Conservation (phyloP, 2,113 vertebrate species). For the Ciconia boyciana region DNA sequence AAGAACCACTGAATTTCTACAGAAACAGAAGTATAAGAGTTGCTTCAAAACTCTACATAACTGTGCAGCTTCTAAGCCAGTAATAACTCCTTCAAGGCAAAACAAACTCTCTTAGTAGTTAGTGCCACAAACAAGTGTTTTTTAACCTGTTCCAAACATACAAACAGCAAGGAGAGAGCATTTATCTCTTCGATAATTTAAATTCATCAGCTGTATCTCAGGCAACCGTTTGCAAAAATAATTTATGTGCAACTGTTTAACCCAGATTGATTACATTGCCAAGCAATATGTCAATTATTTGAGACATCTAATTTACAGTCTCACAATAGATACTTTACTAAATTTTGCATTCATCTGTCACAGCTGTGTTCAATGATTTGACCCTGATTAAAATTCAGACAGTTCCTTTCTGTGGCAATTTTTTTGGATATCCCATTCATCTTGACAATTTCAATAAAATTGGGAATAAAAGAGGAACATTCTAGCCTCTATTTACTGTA, state of each 20-base stretch:
- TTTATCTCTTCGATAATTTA: neutral
- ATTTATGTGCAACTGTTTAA: slow-evolving; percentile 23
- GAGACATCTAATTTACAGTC: slow-evolving; percentile 24
- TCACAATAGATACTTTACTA: slow-evolving; percentile 4
- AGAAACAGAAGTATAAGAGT: neutral
- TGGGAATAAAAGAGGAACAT: neutral
- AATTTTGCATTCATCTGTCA: slow-evolving; percentile 36
- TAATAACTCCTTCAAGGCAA: neutral
- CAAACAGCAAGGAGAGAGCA: neutral
- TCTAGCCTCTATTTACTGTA: neutral
- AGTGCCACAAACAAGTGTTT: neutral
- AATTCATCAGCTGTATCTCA: neutral
- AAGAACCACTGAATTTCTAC: neutral
- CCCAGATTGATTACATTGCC: neutral
- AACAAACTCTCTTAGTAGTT: neutral
- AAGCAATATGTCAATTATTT: neutral
- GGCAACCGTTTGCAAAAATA: neutral
- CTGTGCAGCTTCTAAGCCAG: neutral
- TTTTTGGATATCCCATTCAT: neutral
- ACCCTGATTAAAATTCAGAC: slow-evolving; percentile 31
- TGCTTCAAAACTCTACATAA: neutral
- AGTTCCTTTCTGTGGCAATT: neutral
- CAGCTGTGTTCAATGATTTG: slow-evolving; percentile 17
- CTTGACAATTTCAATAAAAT: neutral
- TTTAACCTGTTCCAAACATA: neutral